Evolutionary conservation across 1,140 invertebrate species (phyloP).

Genomic region (Euura saliciscinereae): DNA sequence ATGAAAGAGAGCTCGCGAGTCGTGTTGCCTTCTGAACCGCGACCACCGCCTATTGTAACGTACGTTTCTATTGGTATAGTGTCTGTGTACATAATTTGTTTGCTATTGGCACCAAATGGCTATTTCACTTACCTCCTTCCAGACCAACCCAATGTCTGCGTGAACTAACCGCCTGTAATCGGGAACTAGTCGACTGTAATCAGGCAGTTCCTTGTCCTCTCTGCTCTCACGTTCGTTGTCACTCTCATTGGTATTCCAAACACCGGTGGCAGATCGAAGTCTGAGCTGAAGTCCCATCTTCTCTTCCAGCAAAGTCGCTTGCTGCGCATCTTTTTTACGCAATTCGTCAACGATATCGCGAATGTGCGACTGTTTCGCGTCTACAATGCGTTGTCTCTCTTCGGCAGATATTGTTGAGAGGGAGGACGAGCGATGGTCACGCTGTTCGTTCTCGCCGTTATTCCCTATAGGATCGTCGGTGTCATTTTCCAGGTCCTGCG

Average conservation of each 20-base stretch:
- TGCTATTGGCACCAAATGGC: not conserved
- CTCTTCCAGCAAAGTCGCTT: constrained; percentile 84
- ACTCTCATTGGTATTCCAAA: constrained; percentile 47
- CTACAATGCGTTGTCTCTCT: constrained; percentile 72
- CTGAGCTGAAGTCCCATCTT: constrained; percentile 85
- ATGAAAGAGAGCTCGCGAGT: constrained; percentile 71
- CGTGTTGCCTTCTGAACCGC: constrained; percentile 71
- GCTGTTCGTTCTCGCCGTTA: constrained; percentile 52
- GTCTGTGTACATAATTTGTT: constrained; percentile 9
- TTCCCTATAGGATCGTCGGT: constrained; percentile 63
- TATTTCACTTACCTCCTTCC: constrained; percentile 46
- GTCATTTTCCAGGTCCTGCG: constrained; percentile 68
- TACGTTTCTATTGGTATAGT: not conserved
- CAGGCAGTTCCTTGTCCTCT: constrained; percentile 45
- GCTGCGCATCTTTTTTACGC: constrained; percentile 85
- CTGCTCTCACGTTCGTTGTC: constrained; percentile 44
- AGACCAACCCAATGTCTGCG: constrained; percentile 18
- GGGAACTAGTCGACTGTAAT: constrained; percentile 51
- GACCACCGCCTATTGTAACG: constrained; percentile 41
- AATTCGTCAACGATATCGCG: constrained; percentile 75
- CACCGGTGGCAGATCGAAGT: constrained; percentile 71
- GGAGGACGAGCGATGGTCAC: constrained; percentile 47
- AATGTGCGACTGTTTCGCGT: constrained; percentile 75
- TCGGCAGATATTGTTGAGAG: constrained; percentile 68
- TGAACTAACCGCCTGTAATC: constrained; percentile 43